Conservation (phyloP, 1,140 invertebrate genomes). For the Anthonomus grandis region DNA sequence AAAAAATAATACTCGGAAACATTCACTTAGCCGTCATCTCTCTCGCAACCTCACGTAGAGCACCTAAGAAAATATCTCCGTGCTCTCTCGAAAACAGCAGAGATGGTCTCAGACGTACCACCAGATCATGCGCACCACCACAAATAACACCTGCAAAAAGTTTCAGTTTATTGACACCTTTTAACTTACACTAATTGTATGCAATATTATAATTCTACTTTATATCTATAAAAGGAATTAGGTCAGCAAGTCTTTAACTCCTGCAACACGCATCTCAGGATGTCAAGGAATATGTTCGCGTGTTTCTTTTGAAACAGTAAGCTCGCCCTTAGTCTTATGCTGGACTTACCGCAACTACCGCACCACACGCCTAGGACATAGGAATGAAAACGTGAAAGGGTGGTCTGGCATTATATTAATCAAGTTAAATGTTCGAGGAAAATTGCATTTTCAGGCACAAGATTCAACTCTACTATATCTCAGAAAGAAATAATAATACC, state of each 20-base stretch:
- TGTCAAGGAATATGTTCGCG: constrained; percentile 87
- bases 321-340: constrained; percentile 86
- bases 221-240: too few relatives aligned
- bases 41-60: constrained; percentile 70
- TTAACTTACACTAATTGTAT: too few relatives aligned
- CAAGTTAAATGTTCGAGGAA: too few relatives aligned
- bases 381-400: too few relatives aligned
- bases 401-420: too few relatives aligned
- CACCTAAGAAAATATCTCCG: constrained; percentile 87
- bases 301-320: constrained; percentile 86
- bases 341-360: constrained; percentile 79
- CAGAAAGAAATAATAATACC: constrained; percentile 60
- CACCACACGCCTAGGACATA: constrained; percentile 86
- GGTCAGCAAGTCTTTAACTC: constrained; percentile 45
- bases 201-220: too few relatives aligned
- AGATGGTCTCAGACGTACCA: constrained; percentile 86
- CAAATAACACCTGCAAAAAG: constrained; percentile 86
- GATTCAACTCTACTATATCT: not conserved
- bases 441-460: too few relatives aligned
- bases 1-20: too few relatives aligned
- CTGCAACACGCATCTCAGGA: constrained; percentile 71
- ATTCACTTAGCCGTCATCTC: too few relatives aligned
- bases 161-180: too few relatives aligned
- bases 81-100: constrained; percentile 86
- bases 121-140: constrained; percentile 79